Conservation (phyloP, 2,797 vertebrate species). For the Decapterus maruadsi region DNA sequence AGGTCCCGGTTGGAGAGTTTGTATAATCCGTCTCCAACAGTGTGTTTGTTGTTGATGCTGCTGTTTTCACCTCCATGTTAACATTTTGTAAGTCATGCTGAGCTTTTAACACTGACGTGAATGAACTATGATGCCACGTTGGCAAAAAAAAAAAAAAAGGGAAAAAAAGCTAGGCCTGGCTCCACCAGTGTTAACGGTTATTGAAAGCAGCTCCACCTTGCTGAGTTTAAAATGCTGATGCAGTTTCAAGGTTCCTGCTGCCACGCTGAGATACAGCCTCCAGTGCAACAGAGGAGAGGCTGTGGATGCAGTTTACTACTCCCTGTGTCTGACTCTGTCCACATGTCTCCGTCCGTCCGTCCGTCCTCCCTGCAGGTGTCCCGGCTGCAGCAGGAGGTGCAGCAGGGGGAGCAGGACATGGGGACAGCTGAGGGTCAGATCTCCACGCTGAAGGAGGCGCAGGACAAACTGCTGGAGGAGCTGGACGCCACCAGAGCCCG, state of each 20-base stretch:
- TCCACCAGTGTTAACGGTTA: constrained; percentile 38
- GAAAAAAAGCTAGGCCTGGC: not conserved
- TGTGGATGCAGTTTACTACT: not conserved
- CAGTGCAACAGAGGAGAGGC: not conserved
- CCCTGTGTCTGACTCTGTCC: not conserved
- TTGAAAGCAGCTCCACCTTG: constrained; percentile 40
- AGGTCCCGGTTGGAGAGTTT: not conserved
- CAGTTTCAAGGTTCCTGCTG: constrained; percentile 34
- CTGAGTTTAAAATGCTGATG: constrained; percentile 53
- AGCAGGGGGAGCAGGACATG: constrained; percentile 92
- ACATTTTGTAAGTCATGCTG: not conserved
- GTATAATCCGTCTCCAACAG: not conserved
- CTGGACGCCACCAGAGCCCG: constrained; percentile 91
- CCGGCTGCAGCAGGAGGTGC: constrained; percentile 91
- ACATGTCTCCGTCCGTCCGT: not conserved
- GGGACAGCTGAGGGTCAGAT: constrained; percentile 93
- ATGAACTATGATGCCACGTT: constrained; percentile 29
- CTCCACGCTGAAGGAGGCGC: constrained; percentile 93
- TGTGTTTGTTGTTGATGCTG: not conserved
- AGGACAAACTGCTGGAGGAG: constrained; percentile 95
- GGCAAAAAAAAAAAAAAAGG: constrained; percentile 17
- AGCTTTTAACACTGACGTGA: constrained; percentile 6
- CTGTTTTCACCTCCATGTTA: constrained; percentile 7
- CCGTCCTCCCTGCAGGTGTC: constrained; percentile 82
- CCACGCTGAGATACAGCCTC: constrained; percentile 34